These are phyloP conservation scores for Hemibagrus guttatus DNA, from an alignment of 2,797 vertebrate genomes.

Conservation along the genomic window DNA sequence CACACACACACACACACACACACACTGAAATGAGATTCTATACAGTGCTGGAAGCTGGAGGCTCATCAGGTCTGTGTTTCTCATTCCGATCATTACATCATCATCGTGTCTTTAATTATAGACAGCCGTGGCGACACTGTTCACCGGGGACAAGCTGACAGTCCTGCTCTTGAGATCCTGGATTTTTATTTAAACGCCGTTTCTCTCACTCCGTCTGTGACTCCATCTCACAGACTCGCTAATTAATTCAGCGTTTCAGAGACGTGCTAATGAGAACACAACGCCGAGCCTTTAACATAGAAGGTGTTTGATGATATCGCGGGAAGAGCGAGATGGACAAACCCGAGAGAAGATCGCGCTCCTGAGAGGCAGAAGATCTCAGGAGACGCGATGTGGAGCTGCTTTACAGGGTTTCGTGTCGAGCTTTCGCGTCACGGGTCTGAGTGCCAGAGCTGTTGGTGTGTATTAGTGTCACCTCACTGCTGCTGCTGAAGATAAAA, in stretches of 20 bases:
- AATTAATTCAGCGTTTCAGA: conserved; percentile 11
- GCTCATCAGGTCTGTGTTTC: not conserved
- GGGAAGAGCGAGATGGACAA: not conserved
- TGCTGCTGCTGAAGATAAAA: not conserved
- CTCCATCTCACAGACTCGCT: not conserved
- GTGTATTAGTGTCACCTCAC: not conserved
- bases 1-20: too few relatives aligned
- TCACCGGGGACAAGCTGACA: not conserved
- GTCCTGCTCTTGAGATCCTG: not conserved
- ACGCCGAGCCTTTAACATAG: not conserved
- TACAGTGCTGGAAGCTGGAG: not conserved
- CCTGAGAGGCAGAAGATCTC: too few relatives aligned
- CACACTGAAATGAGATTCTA: not conserved
- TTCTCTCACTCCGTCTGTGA: not conserved
- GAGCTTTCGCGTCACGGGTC: not conserved
- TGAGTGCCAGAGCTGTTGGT: not conserved
- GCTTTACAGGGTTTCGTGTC: not conserved
- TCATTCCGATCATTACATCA: conserved; percentile 1
- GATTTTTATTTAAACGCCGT: not conserved
- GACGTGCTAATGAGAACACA: conserved; percentile 3
- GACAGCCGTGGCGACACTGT: not conserved
- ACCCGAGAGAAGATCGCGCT: not conserved
- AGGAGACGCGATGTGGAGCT: not conserved
- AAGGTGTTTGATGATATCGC: not conserved
- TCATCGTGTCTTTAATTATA: conserved; percentile 16